These are phyloP conservation scores for Hippasteria phrygiana DNA, from an alignment of 53 echinoderm and acorn worm genomes.

Conservation along the genomic window DNA sequence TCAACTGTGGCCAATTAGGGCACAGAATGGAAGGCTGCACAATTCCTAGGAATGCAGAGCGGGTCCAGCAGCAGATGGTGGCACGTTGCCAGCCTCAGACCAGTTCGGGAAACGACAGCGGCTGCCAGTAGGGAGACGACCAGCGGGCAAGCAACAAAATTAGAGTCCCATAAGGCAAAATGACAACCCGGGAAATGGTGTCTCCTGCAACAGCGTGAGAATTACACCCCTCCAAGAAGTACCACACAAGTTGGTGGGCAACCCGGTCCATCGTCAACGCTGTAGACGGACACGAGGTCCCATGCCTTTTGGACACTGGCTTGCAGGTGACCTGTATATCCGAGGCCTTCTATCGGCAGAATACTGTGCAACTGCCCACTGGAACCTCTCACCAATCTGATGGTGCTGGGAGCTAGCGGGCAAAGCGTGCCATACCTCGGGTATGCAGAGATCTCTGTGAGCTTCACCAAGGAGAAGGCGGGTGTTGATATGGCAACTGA, in stretches of 20 bases:
- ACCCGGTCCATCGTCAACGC: constrained; percentile 37
- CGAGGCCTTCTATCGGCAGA: constrained; percentile 26
- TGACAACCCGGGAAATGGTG: not conserved
- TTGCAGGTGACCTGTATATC: constrained; percentile 74
- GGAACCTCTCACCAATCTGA: constrained; percentile 47
- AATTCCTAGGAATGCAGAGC: constrained; percentile 26
- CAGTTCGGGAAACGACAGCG: constrained; percentile 66
- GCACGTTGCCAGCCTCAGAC: constrained; percentile 37
- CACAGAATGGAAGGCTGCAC: constrained; percentile 56
- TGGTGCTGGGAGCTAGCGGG: constrained; percentile 64
- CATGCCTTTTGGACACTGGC: constrained; percentile 71
- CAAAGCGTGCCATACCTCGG: constrained; percentile 70
- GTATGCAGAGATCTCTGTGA: constrained; percentile 35
- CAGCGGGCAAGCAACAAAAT: constrained; percentile 3
- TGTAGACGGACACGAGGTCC: constrained; percentile 45
- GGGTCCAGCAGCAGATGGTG: constrained; percentile 52
- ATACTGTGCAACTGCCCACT: constrained; percentile 53
- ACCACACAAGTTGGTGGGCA: constrained; percentile 59
- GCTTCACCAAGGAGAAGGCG: constrained; percentile 28
- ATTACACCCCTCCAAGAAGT: constrained; percentile 9
- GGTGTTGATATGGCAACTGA: constrained; percentile 20
- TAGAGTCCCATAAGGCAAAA: constrained; percentile 5
- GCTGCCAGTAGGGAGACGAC: constrained; percentile 57
- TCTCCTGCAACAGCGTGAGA: not conserved
- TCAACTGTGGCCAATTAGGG: constrained; percentile 69